Evolutionary conservation across 2,888 invertebrate genomes (phyloP).

Genomic region (Gryllus longicercus): DNA sequence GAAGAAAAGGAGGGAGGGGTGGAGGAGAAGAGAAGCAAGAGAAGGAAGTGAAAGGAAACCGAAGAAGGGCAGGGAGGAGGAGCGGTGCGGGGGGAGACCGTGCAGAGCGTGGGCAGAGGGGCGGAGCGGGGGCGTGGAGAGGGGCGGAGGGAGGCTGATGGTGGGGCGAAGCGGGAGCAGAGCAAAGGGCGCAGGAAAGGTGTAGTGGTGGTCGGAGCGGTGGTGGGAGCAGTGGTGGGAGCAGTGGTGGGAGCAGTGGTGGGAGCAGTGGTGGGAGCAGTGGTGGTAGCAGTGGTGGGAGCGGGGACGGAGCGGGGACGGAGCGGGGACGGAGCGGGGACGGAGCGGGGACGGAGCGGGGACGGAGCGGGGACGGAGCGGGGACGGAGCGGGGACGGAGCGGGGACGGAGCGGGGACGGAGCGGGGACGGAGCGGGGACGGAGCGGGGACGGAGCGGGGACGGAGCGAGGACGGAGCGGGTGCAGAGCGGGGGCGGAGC

Average conservation of each 20-base stretch:
- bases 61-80: too few species aligned
- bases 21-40: not conserved
- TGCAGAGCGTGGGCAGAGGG: too few species aligned
- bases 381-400: not conserved
- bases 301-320: not conserved
- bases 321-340: not conserved
- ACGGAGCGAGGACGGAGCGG: too few species aligned
- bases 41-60: too few species aligned
- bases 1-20: not conserved
- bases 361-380: not conserved
- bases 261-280: too few species aligned
- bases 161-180: too few species aligned
- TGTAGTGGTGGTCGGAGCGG: not conserved
- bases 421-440: not conserved
- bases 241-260: not conserved
- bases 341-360: not conserved
- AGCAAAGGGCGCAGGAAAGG: not conserved
- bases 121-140: too few species aligned
- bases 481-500: too few species aligned
- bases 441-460: not conserved
- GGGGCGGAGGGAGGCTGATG: too few species aligned
- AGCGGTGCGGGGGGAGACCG: too few species aligned
- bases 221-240: not conserved
- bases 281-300: too few species aligned
- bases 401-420: not conserved